These are phyloP conservation scores for Microctonus brassicae DNA, from an alignment of 2,888 invertebrate genomes.

Conservation along the genomic window DNA sequence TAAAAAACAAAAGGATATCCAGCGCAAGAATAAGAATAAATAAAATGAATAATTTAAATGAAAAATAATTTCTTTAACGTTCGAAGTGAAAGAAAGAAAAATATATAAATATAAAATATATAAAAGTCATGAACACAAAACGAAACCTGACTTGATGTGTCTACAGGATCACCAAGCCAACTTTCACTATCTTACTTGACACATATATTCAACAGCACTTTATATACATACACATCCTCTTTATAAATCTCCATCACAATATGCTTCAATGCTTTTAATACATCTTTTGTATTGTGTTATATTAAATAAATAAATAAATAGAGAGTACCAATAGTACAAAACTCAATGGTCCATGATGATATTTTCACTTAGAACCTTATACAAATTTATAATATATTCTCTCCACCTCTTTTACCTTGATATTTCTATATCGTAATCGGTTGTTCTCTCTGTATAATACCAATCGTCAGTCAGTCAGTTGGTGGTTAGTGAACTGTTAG, in stretches of 20 bases:
- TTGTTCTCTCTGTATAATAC: not conserved
- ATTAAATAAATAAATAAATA: not conserved
- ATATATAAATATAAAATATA: not conserved
- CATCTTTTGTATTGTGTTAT: not conserved
- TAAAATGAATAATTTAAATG: not conserved
- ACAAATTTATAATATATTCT: not conserved
- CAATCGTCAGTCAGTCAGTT: not conserved
- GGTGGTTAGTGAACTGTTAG: not conserved
- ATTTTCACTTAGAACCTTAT: not conserved
- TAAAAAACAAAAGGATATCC: too few relatives aligned
- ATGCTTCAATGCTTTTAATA: not conserved
- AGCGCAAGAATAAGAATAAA: slow-evolving; percentile 57
- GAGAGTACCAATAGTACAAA: not conserved
- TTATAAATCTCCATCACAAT: not conserved
- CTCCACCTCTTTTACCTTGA: not conserved
- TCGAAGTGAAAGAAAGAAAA: not conserved
- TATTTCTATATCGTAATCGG: not conserved
- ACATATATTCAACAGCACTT: slow-evolving; percentile 48
- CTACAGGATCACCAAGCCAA: slow-evolving; percentile 42
- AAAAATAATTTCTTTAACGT: not conserved
- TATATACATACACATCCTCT: not conserved
- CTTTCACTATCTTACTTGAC: slow-evolving; percentile 59
- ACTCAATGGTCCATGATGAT: not conserved
- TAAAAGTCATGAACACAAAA: not conserved
- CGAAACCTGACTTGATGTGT: not conserved